Base-by-base conservation (phyloP, 2,797 vertebrate genomes). In the Sternotherus odoratus region DNA sequence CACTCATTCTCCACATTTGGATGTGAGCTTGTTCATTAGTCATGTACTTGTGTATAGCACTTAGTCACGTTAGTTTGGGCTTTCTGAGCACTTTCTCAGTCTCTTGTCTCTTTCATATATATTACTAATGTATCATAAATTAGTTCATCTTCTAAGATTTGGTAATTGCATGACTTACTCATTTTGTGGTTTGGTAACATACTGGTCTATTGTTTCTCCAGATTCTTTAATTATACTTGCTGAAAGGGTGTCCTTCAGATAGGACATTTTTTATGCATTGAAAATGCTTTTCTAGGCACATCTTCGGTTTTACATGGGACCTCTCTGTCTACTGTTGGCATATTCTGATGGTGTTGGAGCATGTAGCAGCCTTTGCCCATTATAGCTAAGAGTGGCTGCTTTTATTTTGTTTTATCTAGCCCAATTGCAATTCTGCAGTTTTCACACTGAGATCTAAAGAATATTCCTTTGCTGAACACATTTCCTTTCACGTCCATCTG, bases 11-110 rank as follows among this genome's bases (percentile, higher is more conserved):
- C 57, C 83, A 24, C n/a, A 54, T 21, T 24, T 84, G 78, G 66
- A 85, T 39, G 88, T 90, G 56, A 49, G 43, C 39, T 53, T 51
- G 43, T 83, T 10, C 84, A 43, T 10, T 75, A 39, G 13, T 12
- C 78, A 89, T 63, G 6, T 30, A 28, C 23, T 83, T 83, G 19
- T 81, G 57, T 78, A 83, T 87, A 95, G 11, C 50, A 77, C 54
- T 91, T 86, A 48, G 12, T 51, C 85, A 28, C 12, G 17, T 46
- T 85, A 86, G 26, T 30, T 51, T 63, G 77, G 88, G 81, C 84
- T 56, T 30, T 90, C 90, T 92, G 90, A 87, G 66, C 87, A 74
- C n/a, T n/a, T 49, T 92, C 50, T 85, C 50, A 48, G 51, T 19
- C 21, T 82, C 10, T 39, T 60, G 13, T 86, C 51, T 4, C 3